Base-by-base conservation (phyloP, 2,888 invertebrate genomes). In the Chirona hameri region DNA sequence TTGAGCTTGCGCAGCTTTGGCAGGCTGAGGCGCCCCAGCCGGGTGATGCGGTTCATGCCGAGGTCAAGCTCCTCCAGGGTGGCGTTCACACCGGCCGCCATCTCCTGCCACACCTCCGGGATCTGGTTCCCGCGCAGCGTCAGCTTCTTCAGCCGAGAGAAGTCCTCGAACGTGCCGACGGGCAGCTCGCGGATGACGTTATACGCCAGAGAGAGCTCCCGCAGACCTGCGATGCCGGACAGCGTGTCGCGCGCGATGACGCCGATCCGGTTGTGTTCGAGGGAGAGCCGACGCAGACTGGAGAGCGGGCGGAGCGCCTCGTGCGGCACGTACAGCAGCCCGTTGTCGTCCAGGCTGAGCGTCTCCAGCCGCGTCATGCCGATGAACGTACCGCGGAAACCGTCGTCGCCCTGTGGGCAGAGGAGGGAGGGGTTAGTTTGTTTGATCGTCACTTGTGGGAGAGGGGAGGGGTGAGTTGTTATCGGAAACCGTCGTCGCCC, bases 211-310 rank as follows among this genome's bases (percentile, higher is more conserved):
- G 92, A 91, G 82, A 96, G 91, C 84, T 91, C 90, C 87, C 92
- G 91, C 12, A 96, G 88, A 81, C 91, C 91, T 81, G 90, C 89
- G 83, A 92, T 93, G 0, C 91, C 89, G n/a, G 83, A 82, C 39
- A 86, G 84, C 81, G 95, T 93, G 85, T 94, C 95, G 15, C 92
- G 92, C 0, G 95, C 95, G 79, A 96, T 88, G 0, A 95, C 96
- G 0, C 95, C 95, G 9, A 97, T 94, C 86, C 93, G 92, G 87
- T 96, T 97, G 84, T 92, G 92, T 82, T 95, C 94, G 82, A 96
- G 88, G 87, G 95, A 95, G 48, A 96, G 89, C 52, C 92, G 91
- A 5, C 91, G 90, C 3, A 81, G 79, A 39, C 96, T 89, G 81
- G 91, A 92, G 24, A 96, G 88, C n/a, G 94, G 91, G 14, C 93